These are phyloP conservation scores for Umimayanthus kanabou DNA, from an alignment of 92 coral and sea anemone genomes.

Conservation along the genomic window DNA sequence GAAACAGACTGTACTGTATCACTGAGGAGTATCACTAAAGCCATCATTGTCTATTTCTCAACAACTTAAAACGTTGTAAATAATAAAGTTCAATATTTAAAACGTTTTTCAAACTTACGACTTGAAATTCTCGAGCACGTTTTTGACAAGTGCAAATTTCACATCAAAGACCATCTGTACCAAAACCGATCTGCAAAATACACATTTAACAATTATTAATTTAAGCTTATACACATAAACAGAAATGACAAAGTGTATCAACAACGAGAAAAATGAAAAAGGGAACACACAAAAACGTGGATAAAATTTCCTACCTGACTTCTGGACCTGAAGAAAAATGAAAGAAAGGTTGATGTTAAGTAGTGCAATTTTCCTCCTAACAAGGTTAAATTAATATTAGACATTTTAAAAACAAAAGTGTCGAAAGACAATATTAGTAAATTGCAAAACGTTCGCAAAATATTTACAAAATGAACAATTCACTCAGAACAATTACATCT, in stretches of 20 bases:
- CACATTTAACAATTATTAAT: not conserved
- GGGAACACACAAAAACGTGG: not conserved
- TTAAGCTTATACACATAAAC: not conserved
- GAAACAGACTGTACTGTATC: not conserved
- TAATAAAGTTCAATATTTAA: not conserved
- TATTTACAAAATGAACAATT: too few species aligned
- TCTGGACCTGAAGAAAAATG: slow-evolving; percentile 11
- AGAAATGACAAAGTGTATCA: not conserved
- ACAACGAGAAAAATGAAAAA: not conserved
- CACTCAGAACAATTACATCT: too few species aligned
- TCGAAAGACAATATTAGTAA: not conserved
- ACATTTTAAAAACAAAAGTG: not conserved
- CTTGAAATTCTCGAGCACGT: slow-evolving; percentile 10
- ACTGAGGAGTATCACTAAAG: too few species aligned
- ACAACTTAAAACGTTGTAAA: not conserved
- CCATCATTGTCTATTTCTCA: not conserved
- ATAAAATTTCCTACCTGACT: not conserved
- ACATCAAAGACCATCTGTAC: slow-evolving; percentile 28
- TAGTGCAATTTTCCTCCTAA: not conserved
- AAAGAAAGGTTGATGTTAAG: not conserved
- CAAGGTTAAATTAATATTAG: not conserved
- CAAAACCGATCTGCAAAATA: slow-evolving; percentile 13
- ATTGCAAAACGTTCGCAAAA: too few species aligned
- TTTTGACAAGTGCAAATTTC: not conserved
- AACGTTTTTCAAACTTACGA: not conserved